Base-by-base conservation (phyloP, 1,140 invertebrate species). In the Drosophila kurseongensis region DNA sequence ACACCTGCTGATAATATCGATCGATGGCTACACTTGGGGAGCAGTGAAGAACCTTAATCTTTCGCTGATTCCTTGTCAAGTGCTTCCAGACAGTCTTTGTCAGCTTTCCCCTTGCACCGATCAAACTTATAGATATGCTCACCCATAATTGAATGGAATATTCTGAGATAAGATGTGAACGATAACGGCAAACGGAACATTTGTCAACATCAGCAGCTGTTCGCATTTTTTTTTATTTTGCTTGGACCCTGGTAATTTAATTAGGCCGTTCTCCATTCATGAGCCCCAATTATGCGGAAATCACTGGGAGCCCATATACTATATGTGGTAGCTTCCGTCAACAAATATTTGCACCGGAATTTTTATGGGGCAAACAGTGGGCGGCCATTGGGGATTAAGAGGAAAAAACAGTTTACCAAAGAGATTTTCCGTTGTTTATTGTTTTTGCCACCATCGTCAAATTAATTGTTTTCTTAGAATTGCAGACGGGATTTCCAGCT, bases 401-500 rank as follows among this genome's bases (percentile, higher is more conserved):
- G 83, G 82, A 86, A 86, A 86, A 88, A 88, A 86, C 84, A 88
- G 78, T 86, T 81, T 75, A 51, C 52, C 41, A 35, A 76, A 78
- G 62, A 74, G 66, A 75, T 85, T 54, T 57, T 16, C 47, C 29
- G 56, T 71, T 71, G 67, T 71, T 71, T 69, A 71, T 71, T 71
- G 50, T 69, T 67, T 67, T 36, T 75, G 54, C 55, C 62, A 66
- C 71, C 54, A 63, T 56, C 35, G 23, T 36, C n/a, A 73, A 74
- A 50, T 56, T 60, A 73, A 74, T 62, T 50, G 73, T 23, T 65
- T 75, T 75, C 72, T 74, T 9, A 45, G 72, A 75, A 75, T 50
- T 9, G 42, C 12, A 36, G 52, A 36, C 18, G 29, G 61, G 61
- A 68, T 60, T 45, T 54, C 38, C 65, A 68, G 51, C 67, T 71